These are phyloP conservation scores for Tinamus guttatus DNA, from an alignment of 2,113 vertebrate genomes.

Conservation along the genomic window DNA sequence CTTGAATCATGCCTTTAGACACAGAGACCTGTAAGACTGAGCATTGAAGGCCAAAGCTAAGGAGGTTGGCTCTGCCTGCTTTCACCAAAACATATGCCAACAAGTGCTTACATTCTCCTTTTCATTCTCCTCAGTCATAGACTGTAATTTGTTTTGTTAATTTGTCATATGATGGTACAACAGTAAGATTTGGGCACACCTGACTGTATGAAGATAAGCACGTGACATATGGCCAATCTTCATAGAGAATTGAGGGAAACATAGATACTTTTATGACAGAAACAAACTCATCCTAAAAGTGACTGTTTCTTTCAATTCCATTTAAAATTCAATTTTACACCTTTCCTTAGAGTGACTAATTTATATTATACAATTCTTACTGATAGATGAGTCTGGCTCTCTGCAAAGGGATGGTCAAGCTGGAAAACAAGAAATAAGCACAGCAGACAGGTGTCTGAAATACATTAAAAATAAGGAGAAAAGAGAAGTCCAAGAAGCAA, in stretches of 20 bases:
- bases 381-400: neutral
- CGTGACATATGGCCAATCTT: neutral
- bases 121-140: neutral
- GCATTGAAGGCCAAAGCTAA: neutral
- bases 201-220: neutral
- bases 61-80: neutral
- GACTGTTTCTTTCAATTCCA: neutral
- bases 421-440: neutral
- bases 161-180: too few relatives aligned
- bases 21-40: neutral
- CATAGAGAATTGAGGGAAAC: neutral
- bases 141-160: neutral
- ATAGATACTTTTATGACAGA: neutral
- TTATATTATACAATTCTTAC: neutral
- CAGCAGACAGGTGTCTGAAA: neutral
- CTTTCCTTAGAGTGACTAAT: neutral
- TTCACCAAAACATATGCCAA: neutral
- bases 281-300: neutral
- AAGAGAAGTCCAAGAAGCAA: neutral
- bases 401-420: neutral
- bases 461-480: neutral
- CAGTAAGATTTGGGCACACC: neutral
- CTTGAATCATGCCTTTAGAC: neutral
- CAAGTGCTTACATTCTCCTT: neutral
- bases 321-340: neutral